These are phyloP conservation scores for Phrynocephalus forsythii DNA, from an alignment of 2,797 vertebrate genomes.

Conservation along the genomic window DNA sequence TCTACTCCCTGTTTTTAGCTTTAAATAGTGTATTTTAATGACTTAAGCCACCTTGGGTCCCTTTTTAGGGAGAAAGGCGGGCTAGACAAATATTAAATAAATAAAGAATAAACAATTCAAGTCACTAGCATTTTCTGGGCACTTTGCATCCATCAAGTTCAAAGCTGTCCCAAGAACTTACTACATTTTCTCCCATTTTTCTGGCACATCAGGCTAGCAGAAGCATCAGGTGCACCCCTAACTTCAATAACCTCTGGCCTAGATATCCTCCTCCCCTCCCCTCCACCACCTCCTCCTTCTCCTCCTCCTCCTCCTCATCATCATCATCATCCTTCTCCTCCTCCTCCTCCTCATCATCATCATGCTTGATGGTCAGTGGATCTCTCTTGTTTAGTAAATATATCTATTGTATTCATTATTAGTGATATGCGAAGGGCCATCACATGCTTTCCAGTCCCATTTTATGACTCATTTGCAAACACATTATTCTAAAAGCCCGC, in stretches of 20 bases:
- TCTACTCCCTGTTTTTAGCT: too few species aligned
- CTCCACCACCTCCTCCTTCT: too few species aligned
- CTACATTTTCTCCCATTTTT: background rate
- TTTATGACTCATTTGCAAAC: background rate
- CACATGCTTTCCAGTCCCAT: too few species aligned
- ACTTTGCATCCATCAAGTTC: background rate
- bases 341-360: too few species aligned
- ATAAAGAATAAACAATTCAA: too few species aligned
- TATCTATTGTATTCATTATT: background rate
- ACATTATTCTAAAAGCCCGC: background rate
- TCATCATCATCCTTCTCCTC: too few species aligned
- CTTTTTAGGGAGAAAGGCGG: too few species aligned
- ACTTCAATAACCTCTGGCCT: background rate
- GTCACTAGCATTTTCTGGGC: slow-evolving; percentile 7
- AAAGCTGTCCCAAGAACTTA: background rate
- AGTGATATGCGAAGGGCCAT: background rate
- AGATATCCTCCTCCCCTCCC: too few species aligned
- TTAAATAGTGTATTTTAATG: too few species aligned
- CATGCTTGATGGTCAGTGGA: background rate
- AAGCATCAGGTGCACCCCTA: background rate
- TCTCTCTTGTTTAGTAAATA: background rate
- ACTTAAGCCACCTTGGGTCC: too few species aligned
- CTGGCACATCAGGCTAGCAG: background rate
- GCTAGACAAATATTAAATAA: too few species aligned
- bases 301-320: too few species aligned